A percentile compares a stretch with the other conserved stretches of the same genome.
Evolutionary conservation across 2,113 vertebrate genomes (phyloP).

Genomic region (Pogona vitticeps): DNA sequence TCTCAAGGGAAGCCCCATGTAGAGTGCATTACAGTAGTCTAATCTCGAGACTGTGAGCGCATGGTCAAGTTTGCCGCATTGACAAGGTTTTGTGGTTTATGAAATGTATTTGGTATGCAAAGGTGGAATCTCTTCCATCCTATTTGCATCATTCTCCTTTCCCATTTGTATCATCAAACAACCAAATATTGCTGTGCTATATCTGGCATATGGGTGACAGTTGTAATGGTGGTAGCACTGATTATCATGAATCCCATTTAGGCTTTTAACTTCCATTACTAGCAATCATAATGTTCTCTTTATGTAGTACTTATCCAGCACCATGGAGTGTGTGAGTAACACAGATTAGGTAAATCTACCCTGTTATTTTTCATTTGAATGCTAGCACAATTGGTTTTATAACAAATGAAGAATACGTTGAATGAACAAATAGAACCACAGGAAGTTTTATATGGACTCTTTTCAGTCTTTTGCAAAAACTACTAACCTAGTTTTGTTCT

Average conservation of each 20-base stretch:
- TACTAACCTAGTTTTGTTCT: not conserved
- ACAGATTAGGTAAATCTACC: not conserved
- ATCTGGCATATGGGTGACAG: not conserved
- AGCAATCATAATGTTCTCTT: not conserved
- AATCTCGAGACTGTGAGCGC: no score
- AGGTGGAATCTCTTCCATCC: not conserved
- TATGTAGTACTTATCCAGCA: not conserved
- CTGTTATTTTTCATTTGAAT: not conserved
- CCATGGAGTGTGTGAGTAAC: not conserved
- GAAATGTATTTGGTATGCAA: not conserved
- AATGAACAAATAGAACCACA: not conserved
- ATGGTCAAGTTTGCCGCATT: no score
- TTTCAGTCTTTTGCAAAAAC: not conserved
- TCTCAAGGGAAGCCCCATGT: no score
- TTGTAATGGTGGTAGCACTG: not conserved
- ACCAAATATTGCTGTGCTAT: no score
- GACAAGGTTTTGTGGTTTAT: not conserved
- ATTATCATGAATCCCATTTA: not conserved
- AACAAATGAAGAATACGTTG: not conserved
- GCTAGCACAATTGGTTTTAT: not conserved
- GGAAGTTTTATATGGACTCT: not conserved
- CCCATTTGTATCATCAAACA: not conserved
- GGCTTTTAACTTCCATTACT: not conserved
- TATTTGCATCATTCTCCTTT: not conserved
- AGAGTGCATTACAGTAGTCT: no score